Evolutionary conservation across 1,140 invertebrate species (phyloP).

Genomic region (Drosophila lacertosa): DNA sequence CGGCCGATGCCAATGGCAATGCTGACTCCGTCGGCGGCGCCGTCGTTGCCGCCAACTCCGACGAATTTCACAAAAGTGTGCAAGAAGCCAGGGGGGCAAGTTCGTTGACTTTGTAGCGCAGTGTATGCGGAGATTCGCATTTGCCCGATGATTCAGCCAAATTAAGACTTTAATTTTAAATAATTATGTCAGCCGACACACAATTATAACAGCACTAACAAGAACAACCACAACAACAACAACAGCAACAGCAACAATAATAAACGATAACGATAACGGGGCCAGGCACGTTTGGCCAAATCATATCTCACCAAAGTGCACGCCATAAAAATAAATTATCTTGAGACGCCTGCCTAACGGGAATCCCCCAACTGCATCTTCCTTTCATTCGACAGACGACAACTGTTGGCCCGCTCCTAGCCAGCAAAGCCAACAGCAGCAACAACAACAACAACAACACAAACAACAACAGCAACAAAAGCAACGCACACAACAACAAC

Average conservation of each 20-base stretch:
- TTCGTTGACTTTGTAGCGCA: constrained; percentile 71
- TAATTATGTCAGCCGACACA: constrained; percentile 67
- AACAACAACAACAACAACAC: constrained; percentile 11
- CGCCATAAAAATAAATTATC: background rate
- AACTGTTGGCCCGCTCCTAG: constrained; percentile 53
- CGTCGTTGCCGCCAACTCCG: background rate
- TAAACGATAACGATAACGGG: constrained; percentile 53
- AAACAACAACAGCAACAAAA: constrained; percentile 31
- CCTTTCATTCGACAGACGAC: constrained; percentile 40
- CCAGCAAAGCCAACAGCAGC: constrained; percentile 14
- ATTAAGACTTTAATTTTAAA: constrained; percentile 70
- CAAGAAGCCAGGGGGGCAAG: constrained; percentile 45
- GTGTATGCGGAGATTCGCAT: constrained; percentile 38
- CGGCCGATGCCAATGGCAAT: constrained; percentile 29
- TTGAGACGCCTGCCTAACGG: constrained; percentile 39
- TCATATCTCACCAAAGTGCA: constrained; percentile 13
- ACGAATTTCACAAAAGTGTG: constrained; percentile 69
- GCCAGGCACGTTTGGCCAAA: constrained; percentile 58
- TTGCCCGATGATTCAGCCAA: constrained; percentile 68
- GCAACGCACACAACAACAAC: constrained; percentile 2
- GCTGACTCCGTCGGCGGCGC: background rate
- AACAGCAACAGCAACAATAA: constrained; percentile 11
- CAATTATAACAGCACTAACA: constrained; percentile 41
- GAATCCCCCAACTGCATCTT: constrained; percentile 46
- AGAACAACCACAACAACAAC: constrained; percentile 44